phyloP scores from a whole-genome alignment of 2,888 invertebrate genomes.

The Nomada ferruginata region DNA sequence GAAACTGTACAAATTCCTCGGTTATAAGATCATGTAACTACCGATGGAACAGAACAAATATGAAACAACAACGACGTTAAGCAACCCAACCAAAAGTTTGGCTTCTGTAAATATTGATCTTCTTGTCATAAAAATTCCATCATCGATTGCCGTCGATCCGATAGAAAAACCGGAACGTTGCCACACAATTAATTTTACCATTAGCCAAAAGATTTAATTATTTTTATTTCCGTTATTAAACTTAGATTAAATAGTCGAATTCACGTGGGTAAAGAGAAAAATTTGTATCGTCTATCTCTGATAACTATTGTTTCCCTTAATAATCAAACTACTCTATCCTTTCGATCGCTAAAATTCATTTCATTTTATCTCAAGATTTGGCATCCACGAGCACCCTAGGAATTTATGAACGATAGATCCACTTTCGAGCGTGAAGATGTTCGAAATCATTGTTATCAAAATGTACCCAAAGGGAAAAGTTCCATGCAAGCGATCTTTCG shows the following conservation, averaged over 20 bases:
- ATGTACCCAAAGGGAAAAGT: slow-evolving; percentile 25
- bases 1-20: neutral
- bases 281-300: too few species aligned
- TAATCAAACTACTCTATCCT: too few species aligned
- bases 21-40: neutral
- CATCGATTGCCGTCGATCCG: neutral
- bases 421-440: neutral
- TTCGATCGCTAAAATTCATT: too few species aligned
- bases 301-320: too few species aligned
- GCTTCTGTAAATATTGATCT: slow-evolving; percentile 20
- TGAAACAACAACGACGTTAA: neutral
- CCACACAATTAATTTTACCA: too few species aligned
- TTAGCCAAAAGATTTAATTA: too few species aligned
- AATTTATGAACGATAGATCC: neutral
- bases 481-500: slow-evolving; percentile 15
- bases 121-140: slow-evolving; percentile 3
- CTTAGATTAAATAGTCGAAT: too few species aligned
- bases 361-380: too few species aligned
- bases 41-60: slow-evolving; percentile 14
- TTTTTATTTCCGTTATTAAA: too few species aligned
- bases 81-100: neutral
- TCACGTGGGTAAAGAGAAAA: too few species aligned
- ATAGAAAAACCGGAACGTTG: too few species aligned
- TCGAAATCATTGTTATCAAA: neutral
- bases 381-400: too few species aligned